phyloP scores from a whole-genome alignment of 2,797 vertebrate genomes.

The Selene dorsalis region DNA sequence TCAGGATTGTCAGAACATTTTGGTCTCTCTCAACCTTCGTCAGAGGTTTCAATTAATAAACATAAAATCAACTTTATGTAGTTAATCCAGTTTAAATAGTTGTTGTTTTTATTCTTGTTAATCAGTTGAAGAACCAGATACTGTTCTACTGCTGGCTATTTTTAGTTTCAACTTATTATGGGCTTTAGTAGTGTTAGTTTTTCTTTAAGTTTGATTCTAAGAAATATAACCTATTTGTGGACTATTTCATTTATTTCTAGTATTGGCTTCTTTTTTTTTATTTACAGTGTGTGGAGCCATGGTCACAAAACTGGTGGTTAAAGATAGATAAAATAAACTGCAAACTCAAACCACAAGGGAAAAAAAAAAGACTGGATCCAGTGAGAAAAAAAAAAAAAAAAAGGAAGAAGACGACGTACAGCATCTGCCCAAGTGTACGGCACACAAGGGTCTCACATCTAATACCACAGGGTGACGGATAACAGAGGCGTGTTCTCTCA shows the following conservation, averaged over 20 bases:
- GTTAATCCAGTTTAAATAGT: not conserved
- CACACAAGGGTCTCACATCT: conserved; percentile 8
- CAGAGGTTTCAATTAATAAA: not conserved
- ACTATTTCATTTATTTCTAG: not conserved
- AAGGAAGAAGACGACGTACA: conserved; percentile 13
- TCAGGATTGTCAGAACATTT: not conserved
- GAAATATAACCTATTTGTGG: not conserved
- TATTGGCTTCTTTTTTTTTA: not conserved
- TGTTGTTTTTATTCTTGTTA: not conserved
- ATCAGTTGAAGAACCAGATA: not conserved
- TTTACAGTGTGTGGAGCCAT: not conserved
- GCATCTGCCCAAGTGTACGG: conserved; percentile 24
- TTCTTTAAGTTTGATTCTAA: not conserved
- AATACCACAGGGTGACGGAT: conserved; percentile 29
- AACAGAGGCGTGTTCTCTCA: conserved; percentile 56
- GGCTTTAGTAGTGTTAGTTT: not conserved
- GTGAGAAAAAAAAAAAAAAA: not conserved
- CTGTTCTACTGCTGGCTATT: not conserved
- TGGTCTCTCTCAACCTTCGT: too few species aligned
- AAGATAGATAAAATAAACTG: not conserved
- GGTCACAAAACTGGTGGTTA: not conserved
- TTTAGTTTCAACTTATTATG: not conserved
- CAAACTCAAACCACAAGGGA: conserved; percentile 11
- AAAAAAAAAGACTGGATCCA: not conserved
- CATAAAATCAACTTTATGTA: not conserved